Evolutionary conservation across 2,797 vertebrate species (phyloP), one percentile per base, ranked within the genome.

Genomic region (Poeciliopsis turneri): DNA sequence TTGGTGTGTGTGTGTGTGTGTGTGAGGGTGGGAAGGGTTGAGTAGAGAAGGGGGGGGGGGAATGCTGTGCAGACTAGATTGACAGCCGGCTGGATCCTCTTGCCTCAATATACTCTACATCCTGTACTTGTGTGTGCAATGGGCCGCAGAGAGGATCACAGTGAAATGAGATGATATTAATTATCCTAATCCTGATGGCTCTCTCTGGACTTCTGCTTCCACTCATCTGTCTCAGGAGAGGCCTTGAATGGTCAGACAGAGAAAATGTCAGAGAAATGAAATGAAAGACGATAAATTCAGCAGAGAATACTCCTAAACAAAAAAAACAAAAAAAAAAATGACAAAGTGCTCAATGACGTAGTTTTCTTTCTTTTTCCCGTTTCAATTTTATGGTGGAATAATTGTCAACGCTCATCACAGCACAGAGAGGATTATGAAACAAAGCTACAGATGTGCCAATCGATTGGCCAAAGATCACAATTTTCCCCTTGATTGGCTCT

Each of bases 1-100:
- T 70, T 41, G 25, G 68, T 23, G 20, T 68, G 36, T 68, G 33
- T 68, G 18, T 2, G 53, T 73, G 39, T 45, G 43, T 28, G 61
- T 41, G 70, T 75, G 79, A 45, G 75, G 12, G 70, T 49, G 74
- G 36, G 47, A 23, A 11, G 16, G 18, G 18, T 33, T 66, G 30
- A 45, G 80, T 69, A 80, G 12, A 11, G 23, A 5, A 57, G 51
- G 2, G 3, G 47, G 3, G 47, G 79, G 80, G 84, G 79, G 2
- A 33, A 53, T 61, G 70, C 80, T 79, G 41, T 75, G 70, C 3
- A 28, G 81, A 76, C 84, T 85, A 93, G 95, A 96, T 97, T 97
- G 96, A 96, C 96, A 96, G 94, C 74, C 89, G 95, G 96, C 95
- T 95, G 95, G 95, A 96, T 97, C 94, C 95, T 94, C 95, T 93